Conservation (phyloP, 2,888 invertebrate genomes). For the Ichneumoninae sp. region DNA sequence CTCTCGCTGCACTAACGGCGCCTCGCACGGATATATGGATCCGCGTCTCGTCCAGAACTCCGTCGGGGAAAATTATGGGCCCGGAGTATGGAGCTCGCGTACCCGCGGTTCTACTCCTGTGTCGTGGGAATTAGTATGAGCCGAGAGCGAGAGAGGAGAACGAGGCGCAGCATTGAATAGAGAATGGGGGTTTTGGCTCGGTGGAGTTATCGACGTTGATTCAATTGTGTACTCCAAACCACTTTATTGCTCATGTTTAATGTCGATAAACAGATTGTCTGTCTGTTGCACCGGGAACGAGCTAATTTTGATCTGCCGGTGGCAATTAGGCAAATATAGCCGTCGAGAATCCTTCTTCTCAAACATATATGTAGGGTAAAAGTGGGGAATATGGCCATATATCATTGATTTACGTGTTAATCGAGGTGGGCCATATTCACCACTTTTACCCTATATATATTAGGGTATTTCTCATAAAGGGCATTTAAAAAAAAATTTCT, state of each 20-base stretch:
- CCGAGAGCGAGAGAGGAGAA: constrained; percentile 20
- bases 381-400: no score
- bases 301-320: not conserved
- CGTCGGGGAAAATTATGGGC: constrained; percentile 51
- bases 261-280: constrained; percentile 11
- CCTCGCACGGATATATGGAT: constrained; percentile 41
- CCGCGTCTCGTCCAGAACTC: constrained; percentile 66
- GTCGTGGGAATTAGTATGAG: constrained; percentile 45
- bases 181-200: constrained; percentile 39
- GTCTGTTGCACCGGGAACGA: not conserved
- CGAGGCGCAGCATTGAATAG: constrained; percentile 31
- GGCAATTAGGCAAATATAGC: not conserved
- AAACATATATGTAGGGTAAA: no score
- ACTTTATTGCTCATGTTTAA: constrained; percentile 40
- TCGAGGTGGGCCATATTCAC: no score
- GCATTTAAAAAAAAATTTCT: not conserved
- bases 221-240: constrained; percentile 42
- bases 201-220: constrained; percentile 43
- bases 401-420: no score
- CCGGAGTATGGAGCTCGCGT: constrained; percentile 7
- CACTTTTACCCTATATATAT: no score
- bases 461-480: no score
- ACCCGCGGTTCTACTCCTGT: constrained; percentile 25
- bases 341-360: not conserved
- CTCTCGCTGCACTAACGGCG: constrained; percentile 33